phyloP scores from a whole-genome alignment of 2,113 vertebrate species.

The Hemichromis elongatus region DNA sequence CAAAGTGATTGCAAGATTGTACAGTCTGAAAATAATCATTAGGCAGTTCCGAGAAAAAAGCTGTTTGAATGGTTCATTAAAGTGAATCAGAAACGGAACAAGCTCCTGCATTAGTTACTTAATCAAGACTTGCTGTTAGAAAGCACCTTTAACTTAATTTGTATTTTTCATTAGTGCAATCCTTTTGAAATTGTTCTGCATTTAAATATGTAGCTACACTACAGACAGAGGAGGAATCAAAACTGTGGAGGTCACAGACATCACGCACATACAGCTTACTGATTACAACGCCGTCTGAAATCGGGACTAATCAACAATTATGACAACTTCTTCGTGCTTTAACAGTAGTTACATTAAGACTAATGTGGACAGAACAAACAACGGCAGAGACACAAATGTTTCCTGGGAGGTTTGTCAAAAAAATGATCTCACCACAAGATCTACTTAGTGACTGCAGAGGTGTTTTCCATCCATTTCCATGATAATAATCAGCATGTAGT shows the following conservation, averaged over 20 bases:
- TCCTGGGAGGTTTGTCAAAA: background rate
- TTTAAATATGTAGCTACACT: slow-evolving; percentile 3
- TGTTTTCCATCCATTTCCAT: background rate
- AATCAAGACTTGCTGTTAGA: slow-evolving; percentile 28
- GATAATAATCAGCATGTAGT: background rate
- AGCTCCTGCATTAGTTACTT: slow-evolving; percentile 36
- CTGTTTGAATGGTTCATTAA: slow-evolving; percentile 49
- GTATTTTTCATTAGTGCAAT: slow-evolving; percentile 21
- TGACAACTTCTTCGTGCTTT: background rate
- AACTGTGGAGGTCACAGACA: slow-evolving; percentile 28
- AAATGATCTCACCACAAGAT: background rate
- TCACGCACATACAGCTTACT: background rate
- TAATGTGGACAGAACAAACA: background rate
- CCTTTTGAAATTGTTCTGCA: slow-evolving; percentile 8
- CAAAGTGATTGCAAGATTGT: slow-evolving; percentile 37
- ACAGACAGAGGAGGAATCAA: slow-evolving; percentile 21
- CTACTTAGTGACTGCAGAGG: background rate
- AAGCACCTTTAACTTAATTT: slow-evolving; percentile 34
- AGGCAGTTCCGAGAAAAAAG: slow-evolving; percentile 18
- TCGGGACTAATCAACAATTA: slow-evolving; percentile 11
- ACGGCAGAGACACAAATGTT: background rate
- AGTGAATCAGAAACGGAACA: slow-evolving; percentile 24
- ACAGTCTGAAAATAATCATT: slow-evolving; percentile 48
- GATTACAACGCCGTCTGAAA: slow-evolving; percentile 11
- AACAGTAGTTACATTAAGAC: background rate